Conservation (phyloP, 2,888 invertebrate species). For the Orthosia incerta region DNA sequence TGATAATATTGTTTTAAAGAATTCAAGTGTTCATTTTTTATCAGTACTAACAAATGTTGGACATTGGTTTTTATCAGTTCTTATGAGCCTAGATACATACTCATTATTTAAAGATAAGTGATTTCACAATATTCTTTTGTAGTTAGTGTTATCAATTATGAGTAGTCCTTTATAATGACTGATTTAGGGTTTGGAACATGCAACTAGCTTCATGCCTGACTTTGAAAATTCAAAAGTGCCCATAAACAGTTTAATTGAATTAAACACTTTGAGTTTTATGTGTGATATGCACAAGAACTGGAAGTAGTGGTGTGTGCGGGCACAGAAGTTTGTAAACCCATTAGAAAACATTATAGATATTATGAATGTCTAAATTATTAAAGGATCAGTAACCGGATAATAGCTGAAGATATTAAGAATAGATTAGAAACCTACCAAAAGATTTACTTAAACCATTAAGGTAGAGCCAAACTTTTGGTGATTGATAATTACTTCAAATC, state of each 20-base stretch:
- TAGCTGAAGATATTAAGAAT: constrained; percentile 22
- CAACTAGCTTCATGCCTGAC: too few relatives aligned
- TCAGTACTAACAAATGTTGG: constrained; percentile 26
- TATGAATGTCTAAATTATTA: neutral
- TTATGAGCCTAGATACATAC: constrained; percentile 37
- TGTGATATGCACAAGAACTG: neutral
- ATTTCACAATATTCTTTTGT: constrained; percentile 30
- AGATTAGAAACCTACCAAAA: constrained; percentile 10
- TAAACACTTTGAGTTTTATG: neutral
- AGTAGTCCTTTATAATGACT: neutral
- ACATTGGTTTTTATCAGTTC: constrained; percentile 32
- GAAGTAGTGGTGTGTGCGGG: neutral
- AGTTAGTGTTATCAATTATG: neutral
- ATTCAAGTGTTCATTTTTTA: constrained; percentile 25
- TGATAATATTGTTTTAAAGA: constrained; percentile 12
- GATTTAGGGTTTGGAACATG: too few relatives aligned
- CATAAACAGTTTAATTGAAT: too few relatives aligned
- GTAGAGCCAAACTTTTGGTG: neutral
- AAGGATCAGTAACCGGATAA: neutral
- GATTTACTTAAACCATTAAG: neutral
- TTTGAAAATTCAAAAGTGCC: too few relatives aligned
- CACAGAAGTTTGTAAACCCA: neutral
- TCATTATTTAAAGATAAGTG: constrained; percentile 39
- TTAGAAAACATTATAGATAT: neutral
- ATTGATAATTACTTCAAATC: neutral